Base-by-base conservation (phyloP, 2,113 vertebrate species). In the Paramormyrops kingsleyae region DNA sequence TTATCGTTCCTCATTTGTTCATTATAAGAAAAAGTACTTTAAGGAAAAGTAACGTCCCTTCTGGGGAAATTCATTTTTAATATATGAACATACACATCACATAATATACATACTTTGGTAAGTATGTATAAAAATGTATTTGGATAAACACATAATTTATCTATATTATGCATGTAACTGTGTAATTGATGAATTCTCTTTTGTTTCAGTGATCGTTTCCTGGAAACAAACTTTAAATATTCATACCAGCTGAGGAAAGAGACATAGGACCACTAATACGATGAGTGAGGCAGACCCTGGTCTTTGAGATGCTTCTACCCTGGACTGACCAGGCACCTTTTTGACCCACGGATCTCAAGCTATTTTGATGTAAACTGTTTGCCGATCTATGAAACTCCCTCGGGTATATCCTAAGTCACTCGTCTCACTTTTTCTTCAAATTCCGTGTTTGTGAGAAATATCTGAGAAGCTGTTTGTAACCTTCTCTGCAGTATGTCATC, bases 401-500 rank as follows among this genome's bases (percentile, higher is more conserved):
- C 7, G 89, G 50, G 89, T 85, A 31, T 59, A 59, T 56, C 80
- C 52, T 53, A 49, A 70, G 31, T 88, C 46, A 80, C 70, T 85
- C 50, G 24, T 47, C 89, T 62, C 39, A 44, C 77, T 62, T 31
- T 85, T 15, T 47, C 80, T 39, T 62, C 53, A 47, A 39, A 59
- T 62, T 47, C 52, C 24, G 12, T 89, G 89, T 59, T 31, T 42
- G 52, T 47, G 39, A 62, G 19, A 84, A 85, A 89, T 59, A 89
- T 84, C 77, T 62, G 88, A 83, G 77, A 89, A 52, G 80, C 88
- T 89, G 88, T 84, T 85, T 85, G 88, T 89, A 85, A 89, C 77
- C 89, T 84, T 85, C 77, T 47, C 77, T 24, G 80, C 77, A 24
- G 52, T 24, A 9, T 27, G 89, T 62, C 89, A 59, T 46, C 52